Percentiles rank a stretch among this genome's conserved stretches.
phyloP scores from a whole-genome alignment of 2,888 invertebrate species.

The Spicauda simplicius region DNA sequence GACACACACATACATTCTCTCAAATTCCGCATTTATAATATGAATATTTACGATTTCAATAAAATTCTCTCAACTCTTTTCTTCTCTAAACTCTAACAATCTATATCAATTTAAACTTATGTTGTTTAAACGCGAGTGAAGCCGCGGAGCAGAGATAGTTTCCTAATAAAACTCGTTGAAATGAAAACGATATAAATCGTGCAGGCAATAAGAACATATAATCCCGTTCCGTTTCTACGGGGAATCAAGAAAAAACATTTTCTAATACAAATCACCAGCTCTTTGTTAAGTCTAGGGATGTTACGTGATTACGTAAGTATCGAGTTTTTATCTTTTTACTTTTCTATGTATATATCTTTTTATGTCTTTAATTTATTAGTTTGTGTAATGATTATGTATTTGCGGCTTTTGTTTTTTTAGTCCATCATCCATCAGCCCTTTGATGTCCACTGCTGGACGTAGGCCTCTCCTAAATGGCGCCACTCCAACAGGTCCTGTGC shows the following conservation, averaged over 20 bases:
- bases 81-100: no score
- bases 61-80: no score
- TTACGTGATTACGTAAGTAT: not conserved
- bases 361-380: not conserved
- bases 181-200: conserved; percentile 56
- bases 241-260: conserved; percentile 66
- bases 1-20: no score
- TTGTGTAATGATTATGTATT: no score
- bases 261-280: conserved; percentile 63
- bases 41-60: no score
- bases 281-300: conserved; percentile 55
- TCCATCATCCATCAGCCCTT: no score
- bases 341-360: not conserved
- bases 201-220: conserved; percentile 57
- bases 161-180: conserved; percentile 27
- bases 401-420: no score
- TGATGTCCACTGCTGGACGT: no score
- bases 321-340: not conserved
- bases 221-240: conserved; percentile 49
- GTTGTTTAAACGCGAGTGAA: not conserved
- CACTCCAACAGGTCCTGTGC: no score
- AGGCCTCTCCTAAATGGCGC: no score
- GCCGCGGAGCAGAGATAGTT: not conserved
- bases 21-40: no score
- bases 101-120: no score